Conservation (phyloP, 2,113 vertebrate species). For the Apteryx mantelli region DNA sequence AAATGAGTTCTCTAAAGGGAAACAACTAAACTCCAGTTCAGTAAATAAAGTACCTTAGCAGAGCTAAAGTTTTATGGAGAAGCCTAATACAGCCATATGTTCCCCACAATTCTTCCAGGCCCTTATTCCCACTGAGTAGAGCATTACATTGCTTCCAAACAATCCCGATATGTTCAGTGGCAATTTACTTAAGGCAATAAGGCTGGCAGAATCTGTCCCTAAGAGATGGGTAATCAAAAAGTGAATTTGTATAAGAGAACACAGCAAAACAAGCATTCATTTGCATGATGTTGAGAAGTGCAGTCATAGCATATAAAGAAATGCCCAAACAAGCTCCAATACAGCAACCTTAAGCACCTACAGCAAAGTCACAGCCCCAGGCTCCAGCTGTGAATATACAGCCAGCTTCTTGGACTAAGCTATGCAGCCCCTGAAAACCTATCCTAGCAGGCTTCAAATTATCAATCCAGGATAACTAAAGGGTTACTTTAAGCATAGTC, state of each 20-base stretch:
- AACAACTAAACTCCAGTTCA: background rate
- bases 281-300: background rate
- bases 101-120: background rate
- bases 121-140: background rate
- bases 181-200: background rate
- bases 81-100: background rate
- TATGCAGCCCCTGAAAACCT: background rate
- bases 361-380: background rate
- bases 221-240: background rate
- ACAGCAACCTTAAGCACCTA: background rate
- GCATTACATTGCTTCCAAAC: background rate
- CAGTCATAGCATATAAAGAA: background rate
- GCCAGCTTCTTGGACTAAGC: background rate
- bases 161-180: background rate
- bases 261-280: background rate
- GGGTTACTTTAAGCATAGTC: background rate
- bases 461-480: fast-evolving
- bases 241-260: background rate
- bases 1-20: background rate
- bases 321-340: fast-evolving
- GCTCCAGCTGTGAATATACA: background rate
- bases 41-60: background rate
- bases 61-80: background rate
- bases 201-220: background rate
- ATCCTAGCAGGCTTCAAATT: background rate